Conservation (phyloP, 2,888 invertebrate genomes). For the Syrista parreyssii region DNA sequence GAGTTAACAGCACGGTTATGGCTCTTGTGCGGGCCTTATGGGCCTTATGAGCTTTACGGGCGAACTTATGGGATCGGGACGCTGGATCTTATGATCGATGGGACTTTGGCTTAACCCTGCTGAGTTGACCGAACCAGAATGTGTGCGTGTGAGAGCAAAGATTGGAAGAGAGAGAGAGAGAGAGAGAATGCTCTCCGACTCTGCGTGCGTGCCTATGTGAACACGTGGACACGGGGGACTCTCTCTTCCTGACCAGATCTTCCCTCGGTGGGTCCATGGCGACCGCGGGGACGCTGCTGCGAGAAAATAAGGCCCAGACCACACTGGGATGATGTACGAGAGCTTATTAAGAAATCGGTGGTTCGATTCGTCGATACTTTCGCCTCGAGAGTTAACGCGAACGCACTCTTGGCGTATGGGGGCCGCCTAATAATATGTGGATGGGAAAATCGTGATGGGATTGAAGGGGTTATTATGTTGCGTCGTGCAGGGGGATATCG, state of each 20-base stretch:
- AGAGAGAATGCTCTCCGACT: conserved; percentile 13
- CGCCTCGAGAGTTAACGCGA: too few relatives aligned
- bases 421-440: conserved; percentile 56
- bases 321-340: too few relatives aligned
- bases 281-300: too few relatives aligned
- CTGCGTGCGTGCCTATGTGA: not conserved
- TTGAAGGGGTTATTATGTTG: conserved; percentile 59
- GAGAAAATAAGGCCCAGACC: too few relatives aligned
- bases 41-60: conserved; percentile 45
- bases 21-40: conserved; percentile 18
- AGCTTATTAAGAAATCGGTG: too few relatives aligned
- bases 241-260: too few relatives aligned
- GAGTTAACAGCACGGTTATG: conserved; percentile 7
- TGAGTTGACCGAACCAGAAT: conserved; percentile 27
- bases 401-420: conserved; percentile 28
- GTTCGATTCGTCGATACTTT: too few relatives aligned
- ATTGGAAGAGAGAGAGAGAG: too few relatives aligned
- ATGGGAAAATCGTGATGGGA: conserved; percentile 60
- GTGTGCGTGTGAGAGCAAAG: too few relatives aligned
- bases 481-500: conserved; percentile 14
- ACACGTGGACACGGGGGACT: too few relatives aligned
- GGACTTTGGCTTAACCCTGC: conserved; percentile 52
- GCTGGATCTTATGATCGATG: conserved; percentile 54
- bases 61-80: conserved; percentile 39
- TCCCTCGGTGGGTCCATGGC: too few relatives aligned